Conservation (phyloP, 2,797 vertebrate species). For the Macropus fuliginosus region DNA sequence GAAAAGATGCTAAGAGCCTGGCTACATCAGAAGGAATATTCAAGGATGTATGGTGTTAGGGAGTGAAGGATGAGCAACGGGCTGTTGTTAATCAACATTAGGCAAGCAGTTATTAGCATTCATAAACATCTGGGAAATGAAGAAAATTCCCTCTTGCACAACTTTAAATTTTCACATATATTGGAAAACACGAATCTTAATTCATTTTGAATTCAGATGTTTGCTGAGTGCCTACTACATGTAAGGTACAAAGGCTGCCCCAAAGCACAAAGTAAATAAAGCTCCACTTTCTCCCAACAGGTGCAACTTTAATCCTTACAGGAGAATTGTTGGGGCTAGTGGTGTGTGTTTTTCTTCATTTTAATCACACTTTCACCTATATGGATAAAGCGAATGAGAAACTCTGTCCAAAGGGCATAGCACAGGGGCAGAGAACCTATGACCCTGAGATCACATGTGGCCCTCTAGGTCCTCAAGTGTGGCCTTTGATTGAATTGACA, state of each 20-base stretch:
- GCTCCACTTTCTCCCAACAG: not conserved
- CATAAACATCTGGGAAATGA: slow-evolving; percentile 11
- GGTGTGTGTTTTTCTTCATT: not conserved
- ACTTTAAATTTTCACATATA: not conserved
- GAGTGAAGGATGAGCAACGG: slow-evolving; percentile 18
- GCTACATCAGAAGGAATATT: slow-evolving; percentile 27
- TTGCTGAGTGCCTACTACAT: not conserved
- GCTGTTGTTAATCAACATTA: not conserved
- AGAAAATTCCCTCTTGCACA: not conserved
- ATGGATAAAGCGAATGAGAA: slow-evolving; percentile 4
- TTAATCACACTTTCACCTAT: slow-evolving; percentile 25
- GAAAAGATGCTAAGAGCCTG: not conserved
- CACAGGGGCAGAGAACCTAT: too few species aligned
- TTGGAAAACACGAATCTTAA: slow-evolving; percentile 16
- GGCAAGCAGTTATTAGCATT: slow-evolving; percentile 18
- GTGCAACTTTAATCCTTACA: slow-evolving; percentile 16
- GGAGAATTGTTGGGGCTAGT: not conserved
- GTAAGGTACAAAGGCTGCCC: slow-evolving; percentile 10
- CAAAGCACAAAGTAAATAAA: not conserved
- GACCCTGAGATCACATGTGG: too few species aligned
- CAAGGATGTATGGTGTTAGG: not conserved
- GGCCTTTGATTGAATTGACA: too few species aligned
- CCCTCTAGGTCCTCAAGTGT: too few species aligned
- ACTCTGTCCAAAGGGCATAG: not conserved
- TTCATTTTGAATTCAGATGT: not conserved